phyloP scores from a whole-genome alignment of 2,888 invertebrate genomes.

The Brachypalpus laphriformis region DNA sequence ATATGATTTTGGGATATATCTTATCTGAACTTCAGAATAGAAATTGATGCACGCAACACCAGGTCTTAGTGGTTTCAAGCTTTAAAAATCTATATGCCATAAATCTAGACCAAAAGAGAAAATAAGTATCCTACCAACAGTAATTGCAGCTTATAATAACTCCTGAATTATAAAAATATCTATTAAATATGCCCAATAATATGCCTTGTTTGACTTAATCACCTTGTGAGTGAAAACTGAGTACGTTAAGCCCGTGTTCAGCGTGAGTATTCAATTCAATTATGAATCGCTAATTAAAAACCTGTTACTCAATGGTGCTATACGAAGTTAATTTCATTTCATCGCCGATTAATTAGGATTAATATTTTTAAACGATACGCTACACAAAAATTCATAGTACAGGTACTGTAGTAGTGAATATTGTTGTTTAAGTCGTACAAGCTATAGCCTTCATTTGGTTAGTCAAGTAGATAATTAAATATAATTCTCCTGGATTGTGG shows the following conservation, averaged over 20 bases:
- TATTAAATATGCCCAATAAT: background rate
- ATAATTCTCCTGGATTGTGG: background rate
- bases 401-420: background rate
- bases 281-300: background rate
- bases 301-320: background rate
- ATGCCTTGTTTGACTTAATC: background rate
- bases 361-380: background rate
- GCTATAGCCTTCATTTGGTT: background rate
- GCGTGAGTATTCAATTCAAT: background rate
- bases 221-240: background rate
- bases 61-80: too few relatives aligned
- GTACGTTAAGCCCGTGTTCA: background rate
- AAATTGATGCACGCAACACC: too few relatives aligned
- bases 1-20: too few relatives aligned
- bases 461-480: background rate
- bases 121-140: too few relatives aligned
- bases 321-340: background rate
- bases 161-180: background rate
- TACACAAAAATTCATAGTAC: background rate
- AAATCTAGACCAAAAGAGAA: too few relatives aligned
- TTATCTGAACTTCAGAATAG: too few relatives aligned
- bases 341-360: conserved; percentile 13
- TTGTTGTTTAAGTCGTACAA: background rate
- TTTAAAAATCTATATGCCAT: too few relatives aligned
- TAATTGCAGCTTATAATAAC: background rate